Conservation (phyloP, 2,113 vertebrate genomes). For the Xiphias gladius region DNA sequence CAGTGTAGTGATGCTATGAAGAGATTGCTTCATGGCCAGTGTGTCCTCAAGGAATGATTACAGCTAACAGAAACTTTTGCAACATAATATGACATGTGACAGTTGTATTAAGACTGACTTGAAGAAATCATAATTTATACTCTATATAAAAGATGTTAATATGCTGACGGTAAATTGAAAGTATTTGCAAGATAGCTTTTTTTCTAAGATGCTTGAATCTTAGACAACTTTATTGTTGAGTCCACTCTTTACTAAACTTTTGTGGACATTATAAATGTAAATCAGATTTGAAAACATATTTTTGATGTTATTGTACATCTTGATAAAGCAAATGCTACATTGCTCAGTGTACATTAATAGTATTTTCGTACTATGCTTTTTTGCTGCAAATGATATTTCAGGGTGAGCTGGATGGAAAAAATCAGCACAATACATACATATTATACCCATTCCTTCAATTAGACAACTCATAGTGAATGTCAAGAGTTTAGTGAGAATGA, state of each 20-base stretch:
- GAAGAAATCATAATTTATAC: background rate
- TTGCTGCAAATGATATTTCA: constrained; percentile 60
- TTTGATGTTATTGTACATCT: constrained; percentile 73
- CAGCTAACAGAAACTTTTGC: background rate
- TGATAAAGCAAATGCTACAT: constrained; percentile 54
- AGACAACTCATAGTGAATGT: background rate
- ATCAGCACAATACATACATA: constrained; percentile 13
- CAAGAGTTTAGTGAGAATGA: constrained; percentile 6
- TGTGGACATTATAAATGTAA: constrained; percentile 64
- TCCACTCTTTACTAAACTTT: constrained; percentile 63
- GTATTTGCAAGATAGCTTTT: background rate
- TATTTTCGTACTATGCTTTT: constrained; percentile 77
- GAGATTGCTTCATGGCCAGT: background rate
- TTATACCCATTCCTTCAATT: background rate
- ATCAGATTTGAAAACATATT: constrained; percentile 68
- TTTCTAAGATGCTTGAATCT: constrained; percentile 74
- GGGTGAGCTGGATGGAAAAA: constrained; percentile 34
- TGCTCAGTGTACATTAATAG: constrained; percentile 65
- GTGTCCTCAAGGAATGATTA: background rate
- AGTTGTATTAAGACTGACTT: background rate
- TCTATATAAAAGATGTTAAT: background rate
- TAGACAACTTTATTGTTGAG: constrained; percentile 67
- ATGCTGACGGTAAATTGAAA: background rate
- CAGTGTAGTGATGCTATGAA: background rate
- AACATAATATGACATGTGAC: background rate